Percentiles rank a stretch among this genome's conserved stretches.
phyloP scores from a whole-genome alignment of 2,113 vertebrate genomes.

The Oryzias javanicus region DNA sequence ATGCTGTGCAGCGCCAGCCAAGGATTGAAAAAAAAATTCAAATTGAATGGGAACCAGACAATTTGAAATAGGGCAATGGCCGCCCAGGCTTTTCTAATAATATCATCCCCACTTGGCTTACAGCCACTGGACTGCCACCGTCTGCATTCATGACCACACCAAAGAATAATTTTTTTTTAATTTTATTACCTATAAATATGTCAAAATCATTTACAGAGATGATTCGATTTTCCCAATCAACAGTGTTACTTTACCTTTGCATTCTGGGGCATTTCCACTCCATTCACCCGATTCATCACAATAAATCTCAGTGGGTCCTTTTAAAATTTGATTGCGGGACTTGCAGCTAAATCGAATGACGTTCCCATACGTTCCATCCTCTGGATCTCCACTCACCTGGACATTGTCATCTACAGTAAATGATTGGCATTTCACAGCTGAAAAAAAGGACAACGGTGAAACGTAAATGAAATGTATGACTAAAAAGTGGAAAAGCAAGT shows the following conservation, averaged over 20 bases:
- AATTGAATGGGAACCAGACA: too few species aligned
- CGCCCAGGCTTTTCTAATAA: too few species aligned
- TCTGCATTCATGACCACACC: too few species aligned
- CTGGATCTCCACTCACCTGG: conserved; percentile 46
- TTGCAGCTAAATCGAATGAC: conserved; percentile 67
- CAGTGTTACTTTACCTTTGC: conserved; percentile 46
- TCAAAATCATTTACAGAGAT: not conserved
- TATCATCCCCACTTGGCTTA: too few species aligned
- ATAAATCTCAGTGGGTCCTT: conserved; percentile 19
- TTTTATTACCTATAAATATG: not conserved
- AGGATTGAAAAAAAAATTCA: too few species aligned
- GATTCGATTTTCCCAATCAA: not conserved
- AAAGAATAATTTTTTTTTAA: too few species aligned
- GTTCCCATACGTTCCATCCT: conserved; percentile 56
- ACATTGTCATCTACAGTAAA: conserved; percentile 15
- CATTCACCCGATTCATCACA: conserved; percentile 60
- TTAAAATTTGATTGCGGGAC: not conserved
- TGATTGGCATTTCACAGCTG: conserved; percentile 55
- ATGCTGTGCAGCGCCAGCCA: too few species aligned
- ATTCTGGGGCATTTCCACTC: conserved; percentile 32
- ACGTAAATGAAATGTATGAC: not conserved
- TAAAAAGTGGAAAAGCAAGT: not conserved
- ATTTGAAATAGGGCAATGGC: too few species aligned
- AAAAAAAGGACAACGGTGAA: not conserved
- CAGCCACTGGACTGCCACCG: too few species aligned